A percentile compares a stretch with the other conserved stretches of the same genome.
Conservation (phyloP, 23 tunicate species). For the Phallusia fumigata region DNA sequence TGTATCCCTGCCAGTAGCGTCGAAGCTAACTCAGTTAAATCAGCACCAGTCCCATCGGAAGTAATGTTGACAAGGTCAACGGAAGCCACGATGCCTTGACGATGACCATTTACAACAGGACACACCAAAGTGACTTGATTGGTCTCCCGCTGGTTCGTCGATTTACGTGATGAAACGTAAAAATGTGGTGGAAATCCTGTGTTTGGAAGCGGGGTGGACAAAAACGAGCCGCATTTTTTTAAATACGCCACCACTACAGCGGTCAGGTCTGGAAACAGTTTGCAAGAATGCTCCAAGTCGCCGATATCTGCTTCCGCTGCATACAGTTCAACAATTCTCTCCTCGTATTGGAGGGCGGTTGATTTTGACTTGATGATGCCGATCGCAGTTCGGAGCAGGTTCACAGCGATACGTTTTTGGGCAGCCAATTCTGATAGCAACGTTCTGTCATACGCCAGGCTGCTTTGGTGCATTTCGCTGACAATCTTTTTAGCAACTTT, state of each 20-base stretch:
- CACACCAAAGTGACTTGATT: slow-evolving; percentile 29
- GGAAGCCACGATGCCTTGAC: slow-evolving; percentile 25
- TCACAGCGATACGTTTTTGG: neutral
- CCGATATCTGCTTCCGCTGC: slow-evolving; percentile 14
- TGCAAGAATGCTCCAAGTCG: slow-evolving; percentile 7
- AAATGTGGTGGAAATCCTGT: slow-evolving; percentile 11
- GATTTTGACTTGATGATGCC: slow-evolving; percentile 5
- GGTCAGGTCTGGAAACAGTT: slow-evolving; percentile 18
- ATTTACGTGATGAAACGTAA: slow-evolving; percentile 1
- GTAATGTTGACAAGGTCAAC: slow-evolving; percentile 6
- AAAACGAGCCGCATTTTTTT: neutral
- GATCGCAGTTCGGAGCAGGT: neutral
- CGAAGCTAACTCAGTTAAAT: neutral
- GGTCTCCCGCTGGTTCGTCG: slow-evolving; percentile 10
- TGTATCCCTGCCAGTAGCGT: slow-evolving; percentile 9
- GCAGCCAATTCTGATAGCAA: neutral
- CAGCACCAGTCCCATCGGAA: slow-evolving; percentile 16
- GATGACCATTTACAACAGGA: slow-evolving; percentile 21
- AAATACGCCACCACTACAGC: slow-evolving; percentile 6
- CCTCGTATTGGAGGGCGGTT: neutral
- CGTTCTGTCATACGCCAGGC: neutral
- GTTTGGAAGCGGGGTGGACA: slow-evolving; percentile 10
- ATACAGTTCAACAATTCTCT: slow-evolving; percentile 8
- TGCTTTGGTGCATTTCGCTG: neutral
- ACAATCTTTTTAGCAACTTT: too few relatives aligned